phyloP scores from a whole-genome alignment of 2,797 vertebrate genomes.

The Xyrichtys novacula region DNA sequence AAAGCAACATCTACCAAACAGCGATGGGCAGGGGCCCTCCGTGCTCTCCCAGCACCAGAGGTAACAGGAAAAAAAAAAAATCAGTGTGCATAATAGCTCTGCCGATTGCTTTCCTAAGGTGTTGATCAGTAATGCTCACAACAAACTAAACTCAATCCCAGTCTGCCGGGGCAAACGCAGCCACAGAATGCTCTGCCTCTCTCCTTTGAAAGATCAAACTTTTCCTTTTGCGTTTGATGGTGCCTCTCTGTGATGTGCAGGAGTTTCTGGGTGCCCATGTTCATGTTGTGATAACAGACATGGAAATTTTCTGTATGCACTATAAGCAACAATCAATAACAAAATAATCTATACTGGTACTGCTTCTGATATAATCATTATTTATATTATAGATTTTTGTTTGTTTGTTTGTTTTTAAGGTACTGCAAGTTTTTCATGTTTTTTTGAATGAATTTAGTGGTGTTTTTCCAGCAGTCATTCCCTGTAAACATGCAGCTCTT shows the following conservation, averaged over 20 bases:
- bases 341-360: not conserved
- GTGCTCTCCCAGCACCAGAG: slow-evolving; percentile 72
- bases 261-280: slow-evolving; percentile 38
- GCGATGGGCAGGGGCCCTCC: slow-evolving; percentile 67
- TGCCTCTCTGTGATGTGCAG: slow-evolving; percentile 50
- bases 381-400: not conserved
- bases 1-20: slow-evolving; percentile 75
- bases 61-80: slow-evolving; percentile 59
- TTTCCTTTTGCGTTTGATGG: slow-evolving; percentile 66
- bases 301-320: not conserved
- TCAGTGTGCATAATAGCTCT: slow-evolving; percentile 82
- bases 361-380: not conserved
- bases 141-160: slow-evolving; percentile 68
- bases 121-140: slow-evolving; percentile 80
- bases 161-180: slow-evolving; percentile 52
- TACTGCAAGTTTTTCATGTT: no score
- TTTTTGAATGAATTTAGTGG: no score
- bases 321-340: slow-evolving; percentile 5
- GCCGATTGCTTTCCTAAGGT: slow-evolving; percentile 81
- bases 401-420: no score
- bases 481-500: no score
- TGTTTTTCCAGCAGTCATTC: no score
- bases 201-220: slow-evolving; percentile 77
- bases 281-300: slow-evolving; percentile 39
- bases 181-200: slow-evolving; percentile 51